A percentile compares a stretch with the other conserved stretches of the same genome.
Evolutionary conservation across 2,797 vertebrate species (phyloP).

Genomic region (Sebastes vulpes): DNA sequence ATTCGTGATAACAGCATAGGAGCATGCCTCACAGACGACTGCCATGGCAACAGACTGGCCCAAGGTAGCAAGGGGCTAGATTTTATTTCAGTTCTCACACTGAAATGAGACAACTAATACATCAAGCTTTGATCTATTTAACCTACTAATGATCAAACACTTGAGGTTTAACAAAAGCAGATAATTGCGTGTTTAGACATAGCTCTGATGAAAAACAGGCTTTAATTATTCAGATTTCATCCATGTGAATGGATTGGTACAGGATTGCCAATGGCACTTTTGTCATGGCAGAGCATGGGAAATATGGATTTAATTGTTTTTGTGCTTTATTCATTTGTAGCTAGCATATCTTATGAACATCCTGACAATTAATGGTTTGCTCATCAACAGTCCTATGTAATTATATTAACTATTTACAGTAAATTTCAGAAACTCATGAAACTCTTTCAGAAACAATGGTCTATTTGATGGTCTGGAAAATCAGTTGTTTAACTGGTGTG

Average conservation of each 20-base stretch:
- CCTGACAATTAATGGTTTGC: background rate
- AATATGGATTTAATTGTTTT: background rate
- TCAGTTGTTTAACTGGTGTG: constrained; percentile 10
- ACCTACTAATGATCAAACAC: constrained; percentile 7
- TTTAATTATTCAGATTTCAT: background rate
- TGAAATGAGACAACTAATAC: constrained; percentile 38
- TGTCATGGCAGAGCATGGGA: background rate
- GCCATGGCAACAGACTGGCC: constrained; percentile 81
- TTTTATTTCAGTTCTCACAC: constrained; percentile 54
- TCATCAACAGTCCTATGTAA: background rate
- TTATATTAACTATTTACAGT: background rate
- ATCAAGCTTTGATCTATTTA: constrained; percentile 29
- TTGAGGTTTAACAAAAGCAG: constrained; percentile 23
- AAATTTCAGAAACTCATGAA: background rate
- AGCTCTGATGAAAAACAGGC: background rate
- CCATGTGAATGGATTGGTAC: background rate
- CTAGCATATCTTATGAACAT: background rate
- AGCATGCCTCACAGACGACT: constrained; percentile 68
- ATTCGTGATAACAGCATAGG: constrained; percentile 56
- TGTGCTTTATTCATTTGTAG: background rate
- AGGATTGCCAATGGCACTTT: background rate
- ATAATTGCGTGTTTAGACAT: background rate
- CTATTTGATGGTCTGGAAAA: constrained; percentile 19
- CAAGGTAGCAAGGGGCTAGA: constrained; percentile 51
- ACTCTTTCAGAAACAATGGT: background rate